Evolutionary conservation across 1,140 invertebrate species (phyloP), one percentile per base, ranked within the genome.

Genomic region (Daktulosphaira vitifoliae): DNA sequence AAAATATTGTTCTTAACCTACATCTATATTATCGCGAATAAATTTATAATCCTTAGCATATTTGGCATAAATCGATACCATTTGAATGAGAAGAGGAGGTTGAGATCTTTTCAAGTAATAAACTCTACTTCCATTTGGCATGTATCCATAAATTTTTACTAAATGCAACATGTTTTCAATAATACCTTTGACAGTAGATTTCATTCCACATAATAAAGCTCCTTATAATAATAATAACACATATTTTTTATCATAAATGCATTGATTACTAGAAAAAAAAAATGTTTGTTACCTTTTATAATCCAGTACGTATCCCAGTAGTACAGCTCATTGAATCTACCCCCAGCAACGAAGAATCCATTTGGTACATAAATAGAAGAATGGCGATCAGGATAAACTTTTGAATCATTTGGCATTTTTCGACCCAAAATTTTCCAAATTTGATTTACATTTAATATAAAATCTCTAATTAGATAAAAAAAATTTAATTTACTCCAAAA

Each of bases 231-330:
- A n/a, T n/a, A 33, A 33, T 33, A 5, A 11, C 29, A 11, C 29
- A 33, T 33, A 33, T 33, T 6, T 6, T 6, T 33, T 6, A 33
- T 33, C 29, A 11, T 33, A 33, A 33, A 33, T 33, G 29, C 11
- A 6, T 33, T 11, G 5, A 11, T 33, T 33, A 6, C n/a, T 33
- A 6, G 29, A 33, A 33, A 33, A 33, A 33, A 33, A 33, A 6
- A 33, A 33, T 11, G 11, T 6, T 6, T 33, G 11, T 33, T 9
- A 92, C 89, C 89, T 69, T 84, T 82, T 13, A 92, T 78, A 7
- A 90, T 84, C 89, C 89, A 92, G 74, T 85, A 92, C 2, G 88
- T 87, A 72, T 93, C 89, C 89, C 90, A 93, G 71, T 93, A 93
- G 73, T 92, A 92, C 51, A 87, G 78, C 71, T 89, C 87, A 15